A percentile compares a stretch with the other conserved stretches of the same genome.
phyloP scores from a whole-genome alignment of 2,888 invertebrate genomes.

The Lithophane semibrunnea region DNA sequence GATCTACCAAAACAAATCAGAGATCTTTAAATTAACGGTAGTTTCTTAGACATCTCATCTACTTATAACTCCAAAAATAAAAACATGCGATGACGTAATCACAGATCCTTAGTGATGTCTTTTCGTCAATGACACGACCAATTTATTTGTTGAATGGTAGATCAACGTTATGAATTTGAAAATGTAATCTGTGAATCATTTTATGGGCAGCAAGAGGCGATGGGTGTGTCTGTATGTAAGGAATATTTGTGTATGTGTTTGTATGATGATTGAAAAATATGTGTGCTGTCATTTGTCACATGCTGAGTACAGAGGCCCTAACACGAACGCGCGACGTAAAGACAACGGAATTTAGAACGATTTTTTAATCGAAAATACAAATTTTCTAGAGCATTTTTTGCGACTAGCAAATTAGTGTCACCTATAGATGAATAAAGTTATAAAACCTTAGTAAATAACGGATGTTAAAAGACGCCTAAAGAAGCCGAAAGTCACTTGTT shows the following conservation, averaged over 20 bases:
- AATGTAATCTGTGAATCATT: conserved; percentile 38
- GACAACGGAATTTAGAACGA: background rate
- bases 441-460: too few relatives aligned
- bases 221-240: too few relatives aligned
- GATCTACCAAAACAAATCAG: too few relatives aligned
- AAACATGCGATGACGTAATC: conserved; percentile 12
- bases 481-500: too few relatives aligned
- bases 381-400: too few relatives aligned
- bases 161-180: conserved; percentile 36
- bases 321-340: background rate
- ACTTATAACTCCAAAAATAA: background rate
- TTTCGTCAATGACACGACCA: conserved; percentile 26
- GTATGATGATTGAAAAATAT: background rate
- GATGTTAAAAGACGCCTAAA: too few relatives aligned
- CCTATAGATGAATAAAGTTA: too few relatives aligned
- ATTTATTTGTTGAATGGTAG: conserved; percentile 30
- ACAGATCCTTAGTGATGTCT: background rate
- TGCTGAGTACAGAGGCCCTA: background rate
- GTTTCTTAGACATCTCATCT: too few relatives aligned
- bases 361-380: background rate
- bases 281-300: background rate
- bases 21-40: too few relatives aligned
- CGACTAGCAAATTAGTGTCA: too few relatives aligned
- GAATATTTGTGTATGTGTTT: too few relatives aligned
- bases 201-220: conserved; percentile 4